A percentile compares a stretch with the other conserved stretches of the same genome.
Evolutionary conservation across 1,140 invertebrate species (phyloP).

Genomic region (fruit fly (Drosophila melanogaster)): DNA sequence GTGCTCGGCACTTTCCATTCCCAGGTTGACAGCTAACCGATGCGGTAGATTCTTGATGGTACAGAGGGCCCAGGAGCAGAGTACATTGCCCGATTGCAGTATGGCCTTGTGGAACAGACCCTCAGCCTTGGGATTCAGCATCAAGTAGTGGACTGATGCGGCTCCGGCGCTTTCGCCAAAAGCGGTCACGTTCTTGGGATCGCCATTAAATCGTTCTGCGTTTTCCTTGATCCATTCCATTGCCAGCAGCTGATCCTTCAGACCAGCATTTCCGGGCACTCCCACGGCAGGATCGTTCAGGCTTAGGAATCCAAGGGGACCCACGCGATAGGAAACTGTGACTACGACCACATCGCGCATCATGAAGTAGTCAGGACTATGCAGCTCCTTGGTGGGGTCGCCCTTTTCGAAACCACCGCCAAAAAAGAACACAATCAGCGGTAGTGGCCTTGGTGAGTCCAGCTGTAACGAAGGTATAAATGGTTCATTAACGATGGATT

Average conservation of each 20-base stretch:
- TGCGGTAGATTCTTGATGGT: constrained; percentile 43
- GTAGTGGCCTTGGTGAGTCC: constrained; percentile 37
- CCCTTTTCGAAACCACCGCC: constrained; percentile 88
- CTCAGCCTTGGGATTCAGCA: constrained; percentile 85
- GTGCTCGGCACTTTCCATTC: constrained; percentile 43
- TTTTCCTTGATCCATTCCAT: constrained; percentile 82
- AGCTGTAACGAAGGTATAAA: constrained; percentile 32
- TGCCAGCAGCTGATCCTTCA: constrained; percentile 85
- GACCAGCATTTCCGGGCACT: constrained; percentile 86
- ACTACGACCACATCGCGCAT: constrained; percentile 85
- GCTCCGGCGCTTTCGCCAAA: constrained; percentile 84
- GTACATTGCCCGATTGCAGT: constrained; percentile 85
- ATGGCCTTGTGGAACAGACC: constrained; percentile 85
- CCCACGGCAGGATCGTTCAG: constrained; percentile 79
- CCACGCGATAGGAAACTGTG: constrained; percentile 85
- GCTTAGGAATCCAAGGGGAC: constrained; percentile 86
- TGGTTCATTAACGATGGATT: background rate
- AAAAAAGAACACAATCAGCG: constrained; percentile 86
- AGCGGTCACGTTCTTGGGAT: constrained; percentile 74
- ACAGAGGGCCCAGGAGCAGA: constrained; percentile 85
- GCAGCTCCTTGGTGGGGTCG: constrained; percentile 63
- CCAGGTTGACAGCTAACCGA: constrained; percentile 60
- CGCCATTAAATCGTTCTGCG: constrained; percentile 74
- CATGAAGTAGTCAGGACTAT: constrained; percentile 87
- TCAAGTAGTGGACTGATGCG: constrained; percentile 85